phyloP scores from a whole-genome alignment of 2,113 vertebrate species.

The Microtus ochrogaster region DNA sequence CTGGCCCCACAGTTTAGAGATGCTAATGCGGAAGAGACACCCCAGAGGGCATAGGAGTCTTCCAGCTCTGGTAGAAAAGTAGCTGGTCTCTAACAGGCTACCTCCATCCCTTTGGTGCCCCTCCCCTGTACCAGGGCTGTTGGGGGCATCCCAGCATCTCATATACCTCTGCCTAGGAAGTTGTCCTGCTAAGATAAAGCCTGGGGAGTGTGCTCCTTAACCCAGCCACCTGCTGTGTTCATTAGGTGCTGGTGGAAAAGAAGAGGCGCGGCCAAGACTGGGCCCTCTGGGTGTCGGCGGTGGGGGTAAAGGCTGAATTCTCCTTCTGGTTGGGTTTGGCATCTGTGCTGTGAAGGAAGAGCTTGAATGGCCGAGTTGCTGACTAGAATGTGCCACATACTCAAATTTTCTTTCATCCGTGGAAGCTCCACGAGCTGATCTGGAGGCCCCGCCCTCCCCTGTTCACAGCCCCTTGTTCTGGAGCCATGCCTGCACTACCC shows the following conservation, averaged over 20 bases:
- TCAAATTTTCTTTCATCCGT: neutral
- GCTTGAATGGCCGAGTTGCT: slow-evolving; percentile 71
- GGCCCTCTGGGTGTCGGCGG: slow-evolving; percentile 77
- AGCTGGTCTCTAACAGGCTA: neutral
- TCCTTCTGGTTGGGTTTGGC: slow-evolving; percentile 40
- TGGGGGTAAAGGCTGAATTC: slow-evolving; percentile 77
- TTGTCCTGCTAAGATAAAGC: neutral
- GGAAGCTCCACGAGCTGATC: neutral
- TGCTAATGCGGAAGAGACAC: neutral
- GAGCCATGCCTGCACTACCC: neutral
- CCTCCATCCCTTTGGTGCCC: neutral
- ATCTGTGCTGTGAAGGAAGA: slow-evolving; percentile 53
- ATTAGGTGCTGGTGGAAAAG: slow-evolving; percentile 78
- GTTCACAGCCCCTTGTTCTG: neutral
- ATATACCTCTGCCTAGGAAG: neutral
- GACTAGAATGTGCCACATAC: neutral
- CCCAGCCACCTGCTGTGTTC: slow-evolving; percentile 53
- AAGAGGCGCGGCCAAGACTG: slow-evolving; percentile 68
- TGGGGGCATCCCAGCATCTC: neutral
- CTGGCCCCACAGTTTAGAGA: neutral
- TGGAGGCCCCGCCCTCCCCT: neutral
- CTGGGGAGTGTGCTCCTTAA: slow-evolving; percentile 6
- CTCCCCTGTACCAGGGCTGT: neutral
- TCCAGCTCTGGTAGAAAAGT: fast-evolving
- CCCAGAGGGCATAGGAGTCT: neutral